Percentiles rank a stretch among this genome's conserved stretches.
These are phyloP conservation scores for Lepidochrysops patricia DNA, from an alignment of 2,888 invertebrate species.

Conservation along the genomic window DNA sequence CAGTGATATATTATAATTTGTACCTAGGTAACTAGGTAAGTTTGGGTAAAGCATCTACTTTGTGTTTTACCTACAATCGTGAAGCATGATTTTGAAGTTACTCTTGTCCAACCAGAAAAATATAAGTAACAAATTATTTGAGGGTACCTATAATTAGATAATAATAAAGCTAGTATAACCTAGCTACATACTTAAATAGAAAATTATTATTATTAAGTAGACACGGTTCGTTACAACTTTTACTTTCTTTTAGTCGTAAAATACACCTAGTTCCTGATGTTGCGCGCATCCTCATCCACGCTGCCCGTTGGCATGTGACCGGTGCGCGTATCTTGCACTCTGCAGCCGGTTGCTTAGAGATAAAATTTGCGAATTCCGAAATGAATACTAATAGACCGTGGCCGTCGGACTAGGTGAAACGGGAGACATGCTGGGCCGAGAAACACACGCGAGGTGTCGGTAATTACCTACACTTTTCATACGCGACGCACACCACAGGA, in stretches of 20 bases:
- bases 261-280: slow-evolving; percentile 43
- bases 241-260: slow-evolving; percentile 54
- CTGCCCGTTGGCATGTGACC: slow-evolving; percentile 30
- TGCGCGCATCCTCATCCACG: slow-evolving; percentile 35
- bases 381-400: slow-evolving; percentile 36
- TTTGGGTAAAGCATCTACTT: too few species aligned
- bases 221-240: slow-evolving; percentile 44
- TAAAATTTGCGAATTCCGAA: slow-evolving; percentile 25
- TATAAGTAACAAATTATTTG: too few species aligned
- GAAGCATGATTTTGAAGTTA: too few species aligned
- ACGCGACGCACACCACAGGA: slow-evolving; percentile 37
- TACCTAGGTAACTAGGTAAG: too few species aligned
- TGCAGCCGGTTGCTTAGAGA: slow-evolving; percentile 38
- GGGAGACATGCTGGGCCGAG: slow-evolving; percentile 44
- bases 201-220: slow-evolving; percentile 20
- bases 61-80: too few species aligned
- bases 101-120: too few species aligned
- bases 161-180: too few species aligned
- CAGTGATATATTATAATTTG: too few species aligned
- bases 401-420: slow-evolving; percentile 51
- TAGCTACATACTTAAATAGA: slow-evolving; percentile 1
- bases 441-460: slow-evolving; percentile 46
- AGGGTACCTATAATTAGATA: too few species aligned
- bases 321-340: slow-evolving; percentile 36
- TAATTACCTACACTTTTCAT: slow-evolving; percentile 45